Base-by-base conservation (phyloP, 92 coral and sea anemone genomes). In the Siderastrea radians region DNA sequence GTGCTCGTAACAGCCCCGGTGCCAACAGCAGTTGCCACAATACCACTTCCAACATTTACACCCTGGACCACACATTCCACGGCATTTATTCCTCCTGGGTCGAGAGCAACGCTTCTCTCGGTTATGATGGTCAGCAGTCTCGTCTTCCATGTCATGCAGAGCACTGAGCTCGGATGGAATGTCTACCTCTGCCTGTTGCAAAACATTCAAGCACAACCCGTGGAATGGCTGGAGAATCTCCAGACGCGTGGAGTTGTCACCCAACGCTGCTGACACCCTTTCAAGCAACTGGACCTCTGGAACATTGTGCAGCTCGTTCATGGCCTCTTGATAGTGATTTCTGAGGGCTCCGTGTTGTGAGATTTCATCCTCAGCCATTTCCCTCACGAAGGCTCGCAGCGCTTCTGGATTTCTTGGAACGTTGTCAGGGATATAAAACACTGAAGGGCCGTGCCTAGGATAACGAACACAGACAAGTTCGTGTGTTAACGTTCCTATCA, bases 11-110 rank as follows among this genome's bases (percentile, higher is more conserved):
- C 91, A 87, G 17, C 91, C 91, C 61, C 60, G 78, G 63, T 87
- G 91, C 79, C 53, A 81, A 55, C 91, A 87, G 69, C 91, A 87
- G 63, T 87, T 88, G 26, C 91, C 91, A 59, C 91, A 87, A 68
- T 80, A 49, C 85, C 61, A 81, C 6, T 12, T 17, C 91, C 91
- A 87, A 49, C 89, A 87, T 1, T 0, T 3, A 11, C 91, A 87
- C 6, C 70, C 81, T 4, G 16, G 55, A 15, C 91, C 91, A 55
- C 91, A 87, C 80, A 87, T 8, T 19, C 91, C 88, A 9, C 78
- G 86, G 26, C 91, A 87, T 0, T 11, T 68, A 47, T 49, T 62
- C 3, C 13, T 48, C 13, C 6, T 46, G 3, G 88, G 88, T 72
- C 53, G 49, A 7, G 43, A 1, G 74, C 82, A 84, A 64, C 88